Evolutionary conservation across 2,113 vertebrate genomes (phyloP), one percentile per base, ranked within the genome.

Genomic region (Crotalus viridis): DNA sequence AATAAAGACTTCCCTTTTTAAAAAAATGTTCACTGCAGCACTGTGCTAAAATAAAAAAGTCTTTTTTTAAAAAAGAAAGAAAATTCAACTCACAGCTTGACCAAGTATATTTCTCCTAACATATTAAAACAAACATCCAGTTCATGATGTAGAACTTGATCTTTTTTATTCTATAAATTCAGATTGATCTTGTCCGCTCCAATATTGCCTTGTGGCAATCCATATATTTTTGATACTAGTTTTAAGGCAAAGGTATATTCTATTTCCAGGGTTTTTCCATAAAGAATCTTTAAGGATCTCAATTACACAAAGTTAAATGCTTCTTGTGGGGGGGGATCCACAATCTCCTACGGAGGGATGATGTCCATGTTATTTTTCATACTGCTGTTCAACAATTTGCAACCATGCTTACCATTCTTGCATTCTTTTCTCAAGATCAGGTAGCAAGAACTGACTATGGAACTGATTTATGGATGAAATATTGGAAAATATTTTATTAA

Each of bases 401-500:
- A 28, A 56, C 22, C 19, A 24, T 17, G 95, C 99, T 98, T 97
- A 99, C 99, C 99, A 99, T 98, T 99, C 98, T 90, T 98, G 98
- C 99, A 99, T 99, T 93, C 99, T 98, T 94, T 98, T 99, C 96
- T 99, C 99, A 96, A 99, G 98, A 91, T 98, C 99, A 2, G 99
- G 99, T 85, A 99, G 98, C 93, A 99, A 98, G 96, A 99, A 99
- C 98, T 99, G 98, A 97, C 98, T 98, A 97, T 99, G 99, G 95
- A 99, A 99, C 93, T 97, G 96, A 95, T 99, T 96, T 96, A 99
- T 99, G 59, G 99, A 99, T 24, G 98, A 98, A 97, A 99, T 99
- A 96, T 99, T 99, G 96, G 99, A 99, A 97, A 99, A 99, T 48
- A 99, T 99, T 97, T 99, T 99, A 96, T 99, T 99, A 96, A 99